These are phyloP conservation scores for Phaethon lepturus DNA, from an alignment of 2,113 vertebrate genomes.

Conservation along the genomic window DNA sequence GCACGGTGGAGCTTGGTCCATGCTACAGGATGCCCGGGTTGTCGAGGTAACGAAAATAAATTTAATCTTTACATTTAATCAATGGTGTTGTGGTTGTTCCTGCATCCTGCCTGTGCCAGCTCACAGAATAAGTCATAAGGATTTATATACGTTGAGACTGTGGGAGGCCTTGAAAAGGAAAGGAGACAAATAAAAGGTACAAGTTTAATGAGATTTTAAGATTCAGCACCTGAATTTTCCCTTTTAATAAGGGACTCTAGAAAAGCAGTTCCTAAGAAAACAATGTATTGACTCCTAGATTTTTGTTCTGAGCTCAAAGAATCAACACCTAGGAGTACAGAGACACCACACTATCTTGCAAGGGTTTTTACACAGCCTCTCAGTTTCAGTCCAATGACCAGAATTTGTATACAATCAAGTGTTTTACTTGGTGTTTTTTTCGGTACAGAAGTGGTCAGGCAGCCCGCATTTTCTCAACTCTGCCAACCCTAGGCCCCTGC, in stretches of 20 bases:
- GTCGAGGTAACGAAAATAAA: too few species aligned
- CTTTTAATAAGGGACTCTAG: background rate
- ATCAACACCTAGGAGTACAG: background rate
- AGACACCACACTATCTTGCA: background rate
- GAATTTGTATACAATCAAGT: background rate
- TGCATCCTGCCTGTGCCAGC: too few species aligned
- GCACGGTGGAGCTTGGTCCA: too few species aligned
- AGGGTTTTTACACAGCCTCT: background rate
- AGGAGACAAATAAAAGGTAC: slow-evolving; percentile 29
- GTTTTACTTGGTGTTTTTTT: background rate
- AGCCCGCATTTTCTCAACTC: background rate
- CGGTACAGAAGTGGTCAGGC: background rate
- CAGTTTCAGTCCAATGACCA: background rate
- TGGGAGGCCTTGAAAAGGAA: slow-evolving; percentile 6
- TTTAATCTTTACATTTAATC: too few species aligned
- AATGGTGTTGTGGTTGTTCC: too few species aligned
- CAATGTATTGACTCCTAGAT: background rate
- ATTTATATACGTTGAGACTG: slow-evolving; percentile 62
- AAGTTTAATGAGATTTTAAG: slow-evolving; percentile 30
- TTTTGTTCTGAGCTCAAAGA: background rate
- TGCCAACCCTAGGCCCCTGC: background rate
- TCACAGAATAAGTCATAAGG: background rate
- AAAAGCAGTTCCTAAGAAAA: slow-evolving; percentile 19
- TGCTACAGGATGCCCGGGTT: too few species aligned
- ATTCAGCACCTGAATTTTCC: slow-evolving; percentile 50